phyloP scores from a whole-genome alignment of 2,797 vertebrate genomes.

The Enteromius viviparus region DNA sequence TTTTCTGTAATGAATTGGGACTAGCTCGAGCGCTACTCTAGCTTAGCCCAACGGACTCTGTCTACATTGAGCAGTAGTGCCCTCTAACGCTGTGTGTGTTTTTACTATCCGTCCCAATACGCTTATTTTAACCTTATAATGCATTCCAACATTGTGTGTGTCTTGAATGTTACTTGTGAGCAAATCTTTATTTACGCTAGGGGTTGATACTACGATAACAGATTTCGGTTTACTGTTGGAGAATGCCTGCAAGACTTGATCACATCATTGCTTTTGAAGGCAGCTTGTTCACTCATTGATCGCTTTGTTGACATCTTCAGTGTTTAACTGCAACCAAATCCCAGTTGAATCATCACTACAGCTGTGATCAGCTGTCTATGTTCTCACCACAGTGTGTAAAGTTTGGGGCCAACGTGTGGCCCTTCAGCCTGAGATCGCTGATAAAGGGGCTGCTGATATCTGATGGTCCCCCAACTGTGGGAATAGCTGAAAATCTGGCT shows the following conservation, averaged over 20 bases:
- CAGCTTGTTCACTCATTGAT: neutral
- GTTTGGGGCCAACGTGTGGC: neutral
- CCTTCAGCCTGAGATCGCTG: slow-evolving; percentile 4
- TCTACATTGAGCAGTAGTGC: neutral
- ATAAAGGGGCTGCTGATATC: neutral
- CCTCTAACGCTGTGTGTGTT: neutral
- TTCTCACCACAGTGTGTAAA: neutral
- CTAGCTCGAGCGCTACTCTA: slow-evolving; percentile 35
- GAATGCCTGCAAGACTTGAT: neutral
- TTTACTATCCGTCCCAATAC: neutral
- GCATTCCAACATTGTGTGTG: neutral
- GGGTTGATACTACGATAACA: neutral
- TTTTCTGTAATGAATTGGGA: slow-evolving; percentile 27
- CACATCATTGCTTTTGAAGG: neutral
- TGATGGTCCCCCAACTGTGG: slow-evolving; percentile 28
- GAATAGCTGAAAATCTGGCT: slow-evolving; percentile 62
- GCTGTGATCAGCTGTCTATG: neutral
- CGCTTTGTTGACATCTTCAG: slow-evolving; percentile 2
- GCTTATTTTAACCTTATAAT: neutral
- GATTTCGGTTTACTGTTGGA: neutral
- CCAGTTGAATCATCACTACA: neutral
- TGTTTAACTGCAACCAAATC: neutral
- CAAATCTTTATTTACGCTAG: neutral
- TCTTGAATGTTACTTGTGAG: neutral
- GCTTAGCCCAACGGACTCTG: slow-evolving; percentile 21